Base-by-base conservation (phyloP, 1,140 invertebrate genomes). In the Solenopsis fugax region DNA sequence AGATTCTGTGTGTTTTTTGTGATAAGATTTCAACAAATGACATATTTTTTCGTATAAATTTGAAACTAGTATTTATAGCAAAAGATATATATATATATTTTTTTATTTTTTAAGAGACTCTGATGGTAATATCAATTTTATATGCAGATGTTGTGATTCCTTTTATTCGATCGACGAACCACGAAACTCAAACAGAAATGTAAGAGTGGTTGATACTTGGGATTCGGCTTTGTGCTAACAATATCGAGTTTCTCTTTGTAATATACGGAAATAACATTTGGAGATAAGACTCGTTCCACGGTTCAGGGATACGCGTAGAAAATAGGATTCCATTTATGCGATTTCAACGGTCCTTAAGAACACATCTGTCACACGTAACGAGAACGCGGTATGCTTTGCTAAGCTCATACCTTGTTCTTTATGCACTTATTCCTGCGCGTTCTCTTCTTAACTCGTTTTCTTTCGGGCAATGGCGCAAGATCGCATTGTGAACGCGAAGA, bases 221-320 rank as follows among this genome's bases (percentile, higher is more conserved):
- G 21, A 75, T 48, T 60, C 41, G 45, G 45, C 24, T 84, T 84
- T 60, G 45, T 29, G 69, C 72, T 84, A 84, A 60, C 54, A 60
- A 75, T 18, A 34, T 54, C 18, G 24, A 50, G 41, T 48, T 50
- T 82, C 0, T 18, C 54, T 84, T 84, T 75, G 71, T 75, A 62
- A 84, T 50, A 84, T 75, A 37, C 69, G 69, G 29, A 75, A 84
- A 84, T 75, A 84, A 60, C 41, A 18, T 84, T 73, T 73, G 48
- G 56, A 75, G 80, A 84, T 84, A 84, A 84, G 80, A 84, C 69
- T 84, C 69, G 80, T 84, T 75, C 45, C 21, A 60, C 24, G 80
- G 45, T 50, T 84, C 13, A 41, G 29, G n/a, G 13, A 75, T 82
- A 56, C 4, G 67, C 48, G n/a, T 34, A 10, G 54, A 75, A 75